phyloP scores from a whole-genome alignment of 2,797 vertebrate genomes.

The Podarcis lilfordi region DNA sequence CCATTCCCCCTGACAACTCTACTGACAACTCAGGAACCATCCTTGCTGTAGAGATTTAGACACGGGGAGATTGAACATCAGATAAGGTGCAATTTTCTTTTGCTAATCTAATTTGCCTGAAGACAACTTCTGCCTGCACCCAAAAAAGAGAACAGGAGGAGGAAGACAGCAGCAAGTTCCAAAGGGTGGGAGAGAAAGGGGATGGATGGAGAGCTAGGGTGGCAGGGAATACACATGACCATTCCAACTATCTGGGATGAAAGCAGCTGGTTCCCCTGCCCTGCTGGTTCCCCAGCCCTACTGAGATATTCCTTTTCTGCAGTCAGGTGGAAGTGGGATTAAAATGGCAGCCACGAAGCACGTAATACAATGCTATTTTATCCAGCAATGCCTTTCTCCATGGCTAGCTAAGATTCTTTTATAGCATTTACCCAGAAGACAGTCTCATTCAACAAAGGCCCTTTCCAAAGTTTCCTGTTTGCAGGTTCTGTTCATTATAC shows the following conservation, averaged over 20 bases:
- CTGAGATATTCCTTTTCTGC: neutral
- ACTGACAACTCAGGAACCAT: conserved; percentile 6
- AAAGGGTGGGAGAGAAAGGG: neutral
- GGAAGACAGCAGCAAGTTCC: neutral
- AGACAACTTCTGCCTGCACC: neutral
- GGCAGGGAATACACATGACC: neutral
- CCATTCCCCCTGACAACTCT: neutral
- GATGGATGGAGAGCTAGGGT: neutral
- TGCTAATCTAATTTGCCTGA: neutral
- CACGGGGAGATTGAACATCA: neutral
- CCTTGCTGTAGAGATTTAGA: neutral
- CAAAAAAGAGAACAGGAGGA: neutral
- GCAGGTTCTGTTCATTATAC: neutral
- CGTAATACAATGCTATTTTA: neutral
- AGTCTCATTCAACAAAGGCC: neutral
- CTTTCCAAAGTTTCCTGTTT: neutral
- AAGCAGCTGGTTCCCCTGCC: neutral
- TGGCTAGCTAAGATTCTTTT: neutral
- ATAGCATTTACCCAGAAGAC: neutral
- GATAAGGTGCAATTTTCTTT: neutral
- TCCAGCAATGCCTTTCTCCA: neutral
- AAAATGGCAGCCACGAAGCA: neutral
- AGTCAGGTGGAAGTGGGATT: neutral
- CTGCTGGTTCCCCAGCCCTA: neutral
- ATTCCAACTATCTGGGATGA: neutral